Evolutionary conservation across 2,888 invertebrate genomes (phyloP).

Genomic region (Andrena haemorrhoa): DNA sequence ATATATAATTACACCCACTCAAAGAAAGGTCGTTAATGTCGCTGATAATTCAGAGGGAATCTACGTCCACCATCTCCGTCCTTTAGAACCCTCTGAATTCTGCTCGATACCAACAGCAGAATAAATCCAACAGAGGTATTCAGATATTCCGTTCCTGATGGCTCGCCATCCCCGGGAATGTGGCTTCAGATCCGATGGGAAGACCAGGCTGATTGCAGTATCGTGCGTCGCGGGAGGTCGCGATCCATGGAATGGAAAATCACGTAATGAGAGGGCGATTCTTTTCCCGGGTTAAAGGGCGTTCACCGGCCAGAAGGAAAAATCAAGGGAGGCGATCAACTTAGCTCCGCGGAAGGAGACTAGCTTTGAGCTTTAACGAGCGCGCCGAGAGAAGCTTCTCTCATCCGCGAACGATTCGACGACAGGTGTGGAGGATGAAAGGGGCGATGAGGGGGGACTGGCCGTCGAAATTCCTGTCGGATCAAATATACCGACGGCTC

Average conservation of each 20-base stretch:
- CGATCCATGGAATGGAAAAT: slow-evolving; percentile 15
- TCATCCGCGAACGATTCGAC: slow-evolving; percentile 33
- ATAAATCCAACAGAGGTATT: not conserved
- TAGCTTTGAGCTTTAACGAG: slow-evolving; percentile 50
- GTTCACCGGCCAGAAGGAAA: slow-evolving; percentile 34
- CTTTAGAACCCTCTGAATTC: too few species aligned
- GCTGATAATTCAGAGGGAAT: too few species aligned
- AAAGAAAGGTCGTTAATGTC: too few species aligned
- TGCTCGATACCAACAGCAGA: too few species aligned
- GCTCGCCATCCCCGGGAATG: too few species aligned
- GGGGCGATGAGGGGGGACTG: not conserved
- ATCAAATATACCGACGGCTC: slow-evolving; percentile 37
- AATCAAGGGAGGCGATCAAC: slow-evolving; percentile 32
- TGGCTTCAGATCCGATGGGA: too few species aligned
- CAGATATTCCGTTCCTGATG: not conserved
- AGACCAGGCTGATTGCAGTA: not conserved
- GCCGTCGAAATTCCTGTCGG: slow-evolving; percentile 15
- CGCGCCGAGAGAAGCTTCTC: slow-evolving; percentile 25
- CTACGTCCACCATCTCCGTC: too few species aligned
- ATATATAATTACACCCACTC: too few species aligned
- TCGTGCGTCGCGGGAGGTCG: not conserved
- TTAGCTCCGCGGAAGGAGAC: not conserved
- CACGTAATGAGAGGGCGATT: slow-evolving; percentile 37
- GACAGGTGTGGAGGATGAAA: slow-evolving; percentile 6
- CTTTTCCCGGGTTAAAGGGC: not conserved